phyloP scores from a whole-genome alignment of 2,113 vertebrate genomes.

The Campylorhamphus procurvoides region DNA sequence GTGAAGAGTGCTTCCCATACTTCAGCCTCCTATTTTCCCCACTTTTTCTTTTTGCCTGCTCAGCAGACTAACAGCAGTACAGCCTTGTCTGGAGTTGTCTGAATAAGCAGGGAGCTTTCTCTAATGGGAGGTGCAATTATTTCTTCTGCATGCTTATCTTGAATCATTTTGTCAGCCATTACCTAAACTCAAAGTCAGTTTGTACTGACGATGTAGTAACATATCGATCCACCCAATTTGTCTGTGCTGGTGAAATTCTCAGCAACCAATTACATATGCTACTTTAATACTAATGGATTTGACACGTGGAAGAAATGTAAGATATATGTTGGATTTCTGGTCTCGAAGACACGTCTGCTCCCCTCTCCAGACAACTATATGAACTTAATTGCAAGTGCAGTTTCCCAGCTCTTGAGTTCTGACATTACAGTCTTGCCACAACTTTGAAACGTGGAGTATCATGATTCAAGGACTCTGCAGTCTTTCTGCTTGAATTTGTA shows the following conservation, averaged over 20 bases:
- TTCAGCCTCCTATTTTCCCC: not conserved
- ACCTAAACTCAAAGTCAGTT: not conserved
- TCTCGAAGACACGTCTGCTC: not conserved
- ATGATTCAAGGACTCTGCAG: not conserved
- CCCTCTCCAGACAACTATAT: not conserved
- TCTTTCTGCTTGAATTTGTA: not conserved
- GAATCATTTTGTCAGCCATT: not conserved
- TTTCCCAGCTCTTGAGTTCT: not conserved
- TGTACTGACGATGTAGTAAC: not conserved
- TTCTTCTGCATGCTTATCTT: not conserved
- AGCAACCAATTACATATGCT: not conserved
- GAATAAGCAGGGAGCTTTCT: not conserved
- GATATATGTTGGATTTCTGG: not conserved
- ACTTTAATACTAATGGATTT: not conserved
- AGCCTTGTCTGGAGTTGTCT: not conserved
- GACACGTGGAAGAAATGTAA: not conserved
- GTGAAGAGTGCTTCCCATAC: not conserved
- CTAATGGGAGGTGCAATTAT: not conserved
- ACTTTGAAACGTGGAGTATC: not conserved
- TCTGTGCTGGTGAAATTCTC: not conserved
- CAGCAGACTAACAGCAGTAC: not conserved
- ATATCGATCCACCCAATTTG: conserved; percentile 5
- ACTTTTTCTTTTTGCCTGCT: not conserved
- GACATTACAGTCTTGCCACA: not conserved
- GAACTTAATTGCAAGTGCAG: not conserved